A percentile compares a stretch with the other conserved stretches of the same genome.
Evolutionary conservation across 23 tunicate species (phyloP).

Genomic region (Corella eumyota): DNA sequence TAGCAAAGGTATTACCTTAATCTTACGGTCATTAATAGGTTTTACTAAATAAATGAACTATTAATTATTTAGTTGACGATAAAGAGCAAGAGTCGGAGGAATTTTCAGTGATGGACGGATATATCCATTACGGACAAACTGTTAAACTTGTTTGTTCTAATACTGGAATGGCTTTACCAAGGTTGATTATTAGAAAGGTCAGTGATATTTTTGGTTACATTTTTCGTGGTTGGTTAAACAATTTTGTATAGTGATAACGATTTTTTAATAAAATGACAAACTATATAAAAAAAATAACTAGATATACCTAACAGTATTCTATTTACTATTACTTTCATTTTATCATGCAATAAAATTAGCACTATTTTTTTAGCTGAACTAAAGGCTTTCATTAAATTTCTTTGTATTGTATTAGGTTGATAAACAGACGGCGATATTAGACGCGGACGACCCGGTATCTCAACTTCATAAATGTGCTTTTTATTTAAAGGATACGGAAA

Average conservation of each 20-base stretch:
- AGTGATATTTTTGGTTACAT: not conserved
- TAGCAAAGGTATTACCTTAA: too few relatives aligned
- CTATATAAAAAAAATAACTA: too few relatives aligned
- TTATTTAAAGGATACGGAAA: constrained; percentile 78
- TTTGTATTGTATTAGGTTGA: too few relatives aligned
- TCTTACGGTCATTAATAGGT: too few relatives aligned
- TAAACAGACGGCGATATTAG: constrained; percentile 79
- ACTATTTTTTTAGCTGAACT: too few relatives aligned
- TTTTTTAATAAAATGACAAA: too few relatives aligned
- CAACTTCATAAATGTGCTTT: constrained; percentile 96
- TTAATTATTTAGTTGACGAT: constrained; percentile 67
- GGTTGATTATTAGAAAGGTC: constrained; percentile 86
- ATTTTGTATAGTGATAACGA: too few relatives aligned
- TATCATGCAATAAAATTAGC: too few relatives aligned
- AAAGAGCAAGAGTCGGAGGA: constrained; percentile 86
- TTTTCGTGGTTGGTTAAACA: too few relatives aligned
- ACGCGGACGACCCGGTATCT: constrained; percentile 94
- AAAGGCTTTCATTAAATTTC: not conserved
- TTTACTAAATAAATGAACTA: too few relatives aligned
- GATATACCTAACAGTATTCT: too few relatives aligned
- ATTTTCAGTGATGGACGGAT: constrained; percentile 81
- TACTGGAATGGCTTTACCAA: constrained; percentile 91
- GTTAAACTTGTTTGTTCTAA: constrained; percentile 91
- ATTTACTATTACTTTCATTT: too few relatives aligned
- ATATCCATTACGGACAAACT: constrained; percentile 90